A percentile compares a stretch with the other conserved stretches of the same genome.
Conservation (phyloP, 2,113 vertebrate species). For the Ranitomeya imitator region DNA sequence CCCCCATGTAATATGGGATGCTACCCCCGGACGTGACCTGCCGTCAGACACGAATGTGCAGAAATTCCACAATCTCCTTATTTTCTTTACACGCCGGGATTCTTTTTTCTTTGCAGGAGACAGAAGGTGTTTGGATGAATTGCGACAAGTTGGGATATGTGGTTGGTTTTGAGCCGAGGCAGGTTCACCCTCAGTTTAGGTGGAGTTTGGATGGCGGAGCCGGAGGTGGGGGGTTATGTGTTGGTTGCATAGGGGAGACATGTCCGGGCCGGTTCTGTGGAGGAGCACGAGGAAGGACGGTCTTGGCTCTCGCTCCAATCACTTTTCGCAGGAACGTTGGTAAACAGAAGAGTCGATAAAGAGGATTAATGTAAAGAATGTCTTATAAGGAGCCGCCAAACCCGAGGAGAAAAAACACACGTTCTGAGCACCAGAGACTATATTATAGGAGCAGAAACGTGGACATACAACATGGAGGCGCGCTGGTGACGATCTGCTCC, state of each 20-base stretch:
- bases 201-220: conserved; percentile 43
- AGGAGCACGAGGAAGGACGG: conserved; percentile 53
- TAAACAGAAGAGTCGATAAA: conserved; percentile 50
- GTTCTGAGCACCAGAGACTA: background rate
- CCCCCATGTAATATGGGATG: no score
- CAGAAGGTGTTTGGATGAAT: conserved; percentile 57
- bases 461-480: no score
- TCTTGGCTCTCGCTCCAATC: conserved; percentile 40
- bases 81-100: background rate
- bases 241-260: conserved; percentile 43
- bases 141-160: conserved; percentile 75
- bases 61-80: background rate
- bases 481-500: background rate
- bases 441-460: background rate
- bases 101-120: background rate
- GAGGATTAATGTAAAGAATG: conserved; percentile 57
- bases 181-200: conserved; percentile 74
- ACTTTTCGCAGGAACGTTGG: conserved; percentile 50
- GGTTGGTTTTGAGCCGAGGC: conserved; percentile 69
- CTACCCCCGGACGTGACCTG: background rate
- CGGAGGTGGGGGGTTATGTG: conserved; percentile 56
- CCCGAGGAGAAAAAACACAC: conserved; percentile 16
- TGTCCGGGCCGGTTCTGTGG: conserved; percentile 62
- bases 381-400: conserved; percentile 36
- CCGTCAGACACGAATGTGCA: background rate